Evolutionary conservation across 2,888 invertebrate species (phyloP).

Genomic region (Agrochola litura): DNA sequence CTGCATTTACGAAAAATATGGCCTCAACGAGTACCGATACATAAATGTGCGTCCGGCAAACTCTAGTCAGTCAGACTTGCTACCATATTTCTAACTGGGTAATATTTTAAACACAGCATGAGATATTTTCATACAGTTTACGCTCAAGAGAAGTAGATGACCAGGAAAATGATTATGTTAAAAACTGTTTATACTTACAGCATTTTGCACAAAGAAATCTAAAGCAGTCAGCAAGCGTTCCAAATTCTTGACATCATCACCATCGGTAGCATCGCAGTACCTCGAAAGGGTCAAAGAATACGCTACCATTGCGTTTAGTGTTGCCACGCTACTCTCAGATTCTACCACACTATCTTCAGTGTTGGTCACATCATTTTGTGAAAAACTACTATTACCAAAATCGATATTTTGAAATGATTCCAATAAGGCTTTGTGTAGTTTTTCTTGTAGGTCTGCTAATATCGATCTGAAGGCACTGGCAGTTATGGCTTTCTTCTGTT

Average conservation of each 20-base stretch:
- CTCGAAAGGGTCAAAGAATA: constrained; percentile 84
- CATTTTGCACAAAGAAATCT: constrained; percentile 81
- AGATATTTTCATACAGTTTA: neutral
- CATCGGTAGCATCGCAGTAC: constrained; percentile 83
- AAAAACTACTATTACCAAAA: constrained; percentile 74
- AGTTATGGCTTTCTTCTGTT: constrained; percentile 84
- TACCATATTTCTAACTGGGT: neutral
- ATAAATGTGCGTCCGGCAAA: neutral
- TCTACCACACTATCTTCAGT: constrained; percentile 77
- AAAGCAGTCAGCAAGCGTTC: constrained; percentile 82
- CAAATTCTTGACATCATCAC: constrained; percentile 80
- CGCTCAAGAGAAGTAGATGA: too few species aligned
- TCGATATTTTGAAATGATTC: constrained; percentile 82
- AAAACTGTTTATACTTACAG: constrained; percentile 77
- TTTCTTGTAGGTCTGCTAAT: constrained; percentile 85
- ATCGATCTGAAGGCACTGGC: constrained; percentile 82
- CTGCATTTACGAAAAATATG: too few species aligned
- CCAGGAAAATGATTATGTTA: too few species aligned
- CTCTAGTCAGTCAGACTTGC: neutral
- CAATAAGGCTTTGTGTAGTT: constrained; percentile 80
- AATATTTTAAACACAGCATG: neutral
- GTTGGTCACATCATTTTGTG: constrained; percentile 68
- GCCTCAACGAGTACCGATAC: neutral
- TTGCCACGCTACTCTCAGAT: constrained; percentile 77
- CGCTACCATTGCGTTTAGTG: constrained; percentile 85